Conservation (phyloP, 2,797 vertebrate species). For the Scomberomorus guttatus region DNA sequence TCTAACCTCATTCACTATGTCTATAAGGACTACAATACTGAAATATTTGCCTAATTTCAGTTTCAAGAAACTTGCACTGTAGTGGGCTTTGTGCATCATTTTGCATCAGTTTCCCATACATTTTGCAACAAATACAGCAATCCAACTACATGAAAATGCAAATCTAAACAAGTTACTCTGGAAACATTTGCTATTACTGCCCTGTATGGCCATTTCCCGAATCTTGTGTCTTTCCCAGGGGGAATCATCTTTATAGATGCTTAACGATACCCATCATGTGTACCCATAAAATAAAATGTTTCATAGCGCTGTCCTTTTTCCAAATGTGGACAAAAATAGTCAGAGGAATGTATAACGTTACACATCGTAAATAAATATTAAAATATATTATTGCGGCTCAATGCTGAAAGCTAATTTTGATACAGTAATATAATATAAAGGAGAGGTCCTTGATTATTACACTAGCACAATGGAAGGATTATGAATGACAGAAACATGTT, state of each 20-base stretch:
- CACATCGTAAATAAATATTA: background rate
- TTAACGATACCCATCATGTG: background rate
- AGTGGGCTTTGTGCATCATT: too few relatives aligned
- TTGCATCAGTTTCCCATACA: too few relatives aligned
- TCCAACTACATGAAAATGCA: background rate
- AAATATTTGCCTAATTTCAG: background rate
- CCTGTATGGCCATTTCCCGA: conserved; percentile 25
- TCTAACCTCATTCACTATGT: background rate
- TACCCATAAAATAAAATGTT: background rate
- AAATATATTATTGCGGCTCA: background rate
- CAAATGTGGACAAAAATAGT: background rate
- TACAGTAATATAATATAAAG: background rate
- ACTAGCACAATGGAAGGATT: background rate
- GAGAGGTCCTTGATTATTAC: background rate
- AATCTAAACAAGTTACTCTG: conserved; percentile 1
- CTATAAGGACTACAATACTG: background rate
- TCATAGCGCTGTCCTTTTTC: background rate
- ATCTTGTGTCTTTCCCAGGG: conserved; percentile 9
- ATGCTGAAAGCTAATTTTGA: background rate
- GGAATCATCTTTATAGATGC: conserved; percentile 5
- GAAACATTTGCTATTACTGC: conserved; percentile 18
- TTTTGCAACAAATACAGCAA: background rate
- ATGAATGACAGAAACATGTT: conserved; percentile 5
- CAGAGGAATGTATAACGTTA: background rate
- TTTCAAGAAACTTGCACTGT: background rate